These are phyloP conservation scores for Bovichtus variegatus DNA, from an alignment of 2,797 vertebrate species.

Conservation along the genomic window DNA sequence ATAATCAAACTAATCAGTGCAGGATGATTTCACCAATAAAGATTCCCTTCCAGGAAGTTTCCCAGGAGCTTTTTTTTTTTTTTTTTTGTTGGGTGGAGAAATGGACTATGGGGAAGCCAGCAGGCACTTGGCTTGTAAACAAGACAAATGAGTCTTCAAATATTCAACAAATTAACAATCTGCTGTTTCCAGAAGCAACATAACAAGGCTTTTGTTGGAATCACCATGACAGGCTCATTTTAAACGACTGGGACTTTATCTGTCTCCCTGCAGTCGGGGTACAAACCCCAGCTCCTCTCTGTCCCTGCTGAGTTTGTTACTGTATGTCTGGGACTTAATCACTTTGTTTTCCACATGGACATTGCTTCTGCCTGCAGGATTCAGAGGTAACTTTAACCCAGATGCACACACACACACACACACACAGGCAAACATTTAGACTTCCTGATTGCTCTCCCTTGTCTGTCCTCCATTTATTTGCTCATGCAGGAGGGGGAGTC, in stretches of 20 bases:
- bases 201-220: not conserved
- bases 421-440: conserved; percentile 26
- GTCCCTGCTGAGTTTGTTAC: conserved; percentile 14
- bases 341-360: conserved; percentile 9
- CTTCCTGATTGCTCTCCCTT: not conserved
- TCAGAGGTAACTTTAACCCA: conserved; percentile 6
- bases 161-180: conserved; percentile 17
- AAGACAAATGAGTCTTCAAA: not conserved
- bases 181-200: conserved; percentile 15
- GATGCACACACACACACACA: conserved; percentile 22
- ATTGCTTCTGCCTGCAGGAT: conserved; percentile 2
- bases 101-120: not conserved
- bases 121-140: not conserved
- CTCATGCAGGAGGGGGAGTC: not conserved
- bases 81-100: not conserved
- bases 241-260: conserved; percentile 5
- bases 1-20: not conserved
- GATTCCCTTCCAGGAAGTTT: conserved; percentile 9
- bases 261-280: conserved; percentile 22
- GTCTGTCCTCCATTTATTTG: conserved; percentile 9
- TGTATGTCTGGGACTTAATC: conserved; percentile 18
- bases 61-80: not conserved
- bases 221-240: not conserved
- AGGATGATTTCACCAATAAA: not conserved
- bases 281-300: not conserved